Base-by-base conservation (phyloP, 1,140 invertebrate species). In the Lysiphlebus fabarum region DNA sequence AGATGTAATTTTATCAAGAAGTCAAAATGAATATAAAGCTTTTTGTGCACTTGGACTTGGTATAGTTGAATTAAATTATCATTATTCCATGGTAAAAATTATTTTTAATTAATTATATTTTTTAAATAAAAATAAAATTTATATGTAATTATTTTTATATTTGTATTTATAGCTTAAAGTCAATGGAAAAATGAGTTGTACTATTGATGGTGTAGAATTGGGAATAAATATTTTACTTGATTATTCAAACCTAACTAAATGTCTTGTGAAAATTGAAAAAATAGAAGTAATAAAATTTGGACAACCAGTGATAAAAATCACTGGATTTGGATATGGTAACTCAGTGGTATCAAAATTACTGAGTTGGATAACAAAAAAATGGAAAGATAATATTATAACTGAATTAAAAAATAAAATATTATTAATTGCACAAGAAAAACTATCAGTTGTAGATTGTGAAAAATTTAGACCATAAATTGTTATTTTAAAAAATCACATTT, bases 291-390 rank as follows among this genome's bases (percentile, higher is more conserved):
- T n/a, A 0, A 12, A 64, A 48, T 12, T 67, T 6, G 64, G 66
- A 9, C 53, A 62, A 4, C 33, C 62, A 4, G 53, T 57, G 3
- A 26, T 67, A 1, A 50, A 43, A 12, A 9, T 67, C 4, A 67
- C 66, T 6, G 66, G 66, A 5, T 48, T 65, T 2, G 56, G 64
- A 4, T 47, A 49, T 1, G 17, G 62, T 0, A 61, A 62, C 7
- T 58, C 36, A 5, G 6, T 65, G 0, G 9, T 56, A 6, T 63
- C 63, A 2, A 61, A 54, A 33, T 42, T 63, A 4, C 7, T 59
- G 7, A 50, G 60, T 8, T 64, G 61, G 58, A 57, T 67, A 5
- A 61, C 64, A 4, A 58, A 62, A 12, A 67, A 56, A 41, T 65
- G 55, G 57, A 14, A 51, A 9, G 26, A 51, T 7, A 55, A 62